Percentiles rank a stretch among this genome's conserved stretches.
phyloP scores from a whole-genome alignment of 2,797 vertebrate genomes.

The Epinephelus awoara region DNA sequence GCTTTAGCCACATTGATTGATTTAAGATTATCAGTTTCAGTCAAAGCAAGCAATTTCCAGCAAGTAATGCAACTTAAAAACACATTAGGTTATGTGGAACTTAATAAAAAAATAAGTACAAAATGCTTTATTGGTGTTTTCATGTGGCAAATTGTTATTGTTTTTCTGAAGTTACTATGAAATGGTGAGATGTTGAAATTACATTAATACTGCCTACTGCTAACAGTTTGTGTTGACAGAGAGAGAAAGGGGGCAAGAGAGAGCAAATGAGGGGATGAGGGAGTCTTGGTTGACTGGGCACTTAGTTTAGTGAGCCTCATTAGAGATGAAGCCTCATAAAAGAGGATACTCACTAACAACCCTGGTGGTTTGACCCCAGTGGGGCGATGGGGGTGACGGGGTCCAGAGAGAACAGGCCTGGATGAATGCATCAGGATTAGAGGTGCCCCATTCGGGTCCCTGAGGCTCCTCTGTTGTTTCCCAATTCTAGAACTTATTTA shows the following conservation, averaged over 20 bases:
- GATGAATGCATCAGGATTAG: constrained; percentile 51
- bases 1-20: neutral
- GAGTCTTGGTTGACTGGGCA: constrained; percentile 62
- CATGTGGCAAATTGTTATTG: neutral
- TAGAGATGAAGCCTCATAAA: constrained; percentile 72
- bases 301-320: constrained; percentile 73
- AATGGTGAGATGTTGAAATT: neutral
- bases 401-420: constrained; percentile 46
- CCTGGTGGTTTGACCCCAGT: constrained; percentile 48
- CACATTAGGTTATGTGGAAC: neutral
- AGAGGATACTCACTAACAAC: constrained; percentile 59
- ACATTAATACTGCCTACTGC: neutral
- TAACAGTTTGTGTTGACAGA: constrained; percentile 2
- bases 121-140: neutral
- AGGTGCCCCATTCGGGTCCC: constrained; percentile 44
- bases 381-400: constrained; percentile 28
- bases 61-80: neutral
- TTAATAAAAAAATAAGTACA: neutral
- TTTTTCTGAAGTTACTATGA: neutral
- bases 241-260: constrained; percentile 11
- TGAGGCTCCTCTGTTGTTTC: constrained; percentile 33
- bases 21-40: neutral
- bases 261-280: constrained; percentile 46
- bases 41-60: neutral
- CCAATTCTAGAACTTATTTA: constrained; percentile 34